Evolutionary conservation across 1,140 invertebrate genomes (phyloP).

Genomic region (Hylyphantes graminicola): DNA sequence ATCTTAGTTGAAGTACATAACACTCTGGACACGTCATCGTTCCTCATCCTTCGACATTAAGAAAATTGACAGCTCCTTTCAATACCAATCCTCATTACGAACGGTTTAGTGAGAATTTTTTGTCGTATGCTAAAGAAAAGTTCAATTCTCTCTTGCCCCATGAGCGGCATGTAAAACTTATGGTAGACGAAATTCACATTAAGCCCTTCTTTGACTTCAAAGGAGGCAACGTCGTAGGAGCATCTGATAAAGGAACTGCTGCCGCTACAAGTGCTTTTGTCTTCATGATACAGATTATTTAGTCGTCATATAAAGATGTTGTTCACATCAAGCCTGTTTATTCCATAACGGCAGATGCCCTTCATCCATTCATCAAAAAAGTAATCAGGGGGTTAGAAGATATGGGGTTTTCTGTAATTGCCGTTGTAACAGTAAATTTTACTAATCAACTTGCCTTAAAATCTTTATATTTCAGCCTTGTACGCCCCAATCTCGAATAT

Average conservation of each 20-base stretch:
- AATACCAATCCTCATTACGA: neutral
- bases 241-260: too few species aligned
- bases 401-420: constrained; percentile 15
- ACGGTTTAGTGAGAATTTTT: neutral
- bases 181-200: constrained; percentile 2
- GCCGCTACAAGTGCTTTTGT: too few species aligned
- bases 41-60: neutral
- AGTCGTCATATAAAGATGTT: too few species aligned
- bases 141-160: neutral
- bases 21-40: neutral
- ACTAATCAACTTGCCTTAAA: too few species aligned
- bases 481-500: too few species aligned
- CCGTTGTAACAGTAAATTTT: too few species aligned
- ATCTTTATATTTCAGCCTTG: too few species aligned
- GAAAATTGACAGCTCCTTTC: neutral
- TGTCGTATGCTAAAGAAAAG: neutral
- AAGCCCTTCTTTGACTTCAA: too few species aligned
- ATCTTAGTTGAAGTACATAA: too few species aligned
- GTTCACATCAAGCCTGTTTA: neutral
- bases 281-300: too few species aligned
- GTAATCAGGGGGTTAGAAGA: constrained; percentile 12
- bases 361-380: constrained; percentile 30
- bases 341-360: constrained; percentile 26
- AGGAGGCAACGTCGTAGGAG: too few species aligned
- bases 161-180: constrained; percentile 1